phyloP scores from a whole-genome alignment of 2,113 vertebrate genomes.

The Catharus bicknelli region DNA sequence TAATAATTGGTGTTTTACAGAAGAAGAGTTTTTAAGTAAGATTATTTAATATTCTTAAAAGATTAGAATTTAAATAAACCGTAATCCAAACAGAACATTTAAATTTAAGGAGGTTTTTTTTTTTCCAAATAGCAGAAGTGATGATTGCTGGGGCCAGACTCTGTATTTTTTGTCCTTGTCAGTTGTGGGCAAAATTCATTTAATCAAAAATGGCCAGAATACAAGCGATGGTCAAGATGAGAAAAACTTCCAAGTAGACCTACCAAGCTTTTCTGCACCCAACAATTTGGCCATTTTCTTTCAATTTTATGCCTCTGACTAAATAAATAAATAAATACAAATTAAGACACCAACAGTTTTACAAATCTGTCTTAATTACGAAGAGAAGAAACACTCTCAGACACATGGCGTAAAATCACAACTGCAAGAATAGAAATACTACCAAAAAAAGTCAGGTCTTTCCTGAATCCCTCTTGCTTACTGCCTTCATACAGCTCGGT shows the following conservation, averaged over 20 bases:
- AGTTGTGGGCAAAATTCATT: background rate
- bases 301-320: background rate
- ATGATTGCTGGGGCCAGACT: background rate
- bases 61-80: slow-evolving; percentile 19
- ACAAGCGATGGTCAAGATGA: background rate
- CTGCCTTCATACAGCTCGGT: background rate
- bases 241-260: background rate
- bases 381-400: background rate
- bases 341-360: background rate
- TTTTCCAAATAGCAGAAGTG: background rate
- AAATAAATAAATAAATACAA: background rate
- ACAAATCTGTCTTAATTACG: background rate
- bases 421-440: background rate
- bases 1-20: background rate
- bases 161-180: background rate
- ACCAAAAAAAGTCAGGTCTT: background rate
- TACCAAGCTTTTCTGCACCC: background rate
- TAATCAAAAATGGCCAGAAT: background rate
- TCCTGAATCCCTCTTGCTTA: background rate
- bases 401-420: background rate
- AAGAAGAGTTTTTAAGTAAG: background rate
- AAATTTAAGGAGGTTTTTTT: background rate
- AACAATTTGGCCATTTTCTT: background rate
- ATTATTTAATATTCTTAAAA: background rate
- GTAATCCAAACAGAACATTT: background rate